Conservation (phyloP, 2,113 vertebrate species). For the Tretioscincus oriximinensis region DNA sequence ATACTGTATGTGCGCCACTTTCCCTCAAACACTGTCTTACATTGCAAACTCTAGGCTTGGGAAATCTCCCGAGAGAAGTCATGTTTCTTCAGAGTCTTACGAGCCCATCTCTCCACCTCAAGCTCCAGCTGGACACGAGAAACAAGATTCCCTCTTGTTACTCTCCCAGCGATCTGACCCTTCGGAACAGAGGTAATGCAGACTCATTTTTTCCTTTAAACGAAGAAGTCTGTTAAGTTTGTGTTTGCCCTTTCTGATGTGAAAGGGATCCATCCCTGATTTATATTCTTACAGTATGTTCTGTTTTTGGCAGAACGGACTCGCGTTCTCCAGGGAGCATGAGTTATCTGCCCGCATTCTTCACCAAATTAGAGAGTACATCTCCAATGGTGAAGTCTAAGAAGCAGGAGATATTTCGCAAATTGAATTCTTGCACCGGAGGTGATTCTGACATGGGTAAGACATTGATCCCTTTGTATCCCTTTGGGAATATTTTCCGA, state of each 20-base stretch:
- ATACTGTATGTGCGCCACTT: neutral
- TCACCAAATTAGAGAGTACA: slow-evolving; percentile 96
- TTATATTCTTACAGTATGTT: neutral
- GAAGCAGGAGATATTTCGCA: slow-evolving; percentile 99
- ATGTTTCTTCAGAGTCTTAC: slow-evolving; percentile 85
- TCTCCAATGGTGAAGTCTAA: slow-evolving; percentile 97
- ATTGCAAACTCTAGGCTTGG: slow-evolving; percentile 79
- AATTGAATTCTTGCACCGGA: slow-evolving; percentile 95
- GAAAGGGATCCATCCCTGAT: no score
- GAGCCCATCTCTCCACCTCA: slow-evolving; percentile 97
- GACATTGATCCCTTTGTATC: slow-evolving; percentile 70
- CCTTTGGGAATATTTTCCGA: no score
- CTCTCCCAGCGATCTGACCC: slow-evolving; percentile 85
- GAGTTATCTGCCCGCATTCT: slow-evolving; percentile 93
- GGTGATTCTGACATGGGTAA: slow-evolving; percentile 97
- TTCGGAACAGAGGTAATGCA: slow-evolving; percentile 86
- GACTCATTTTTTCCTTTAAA: neutral
- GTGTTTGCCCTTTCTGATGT: no score
- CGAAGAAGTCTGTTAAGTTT: accelerated
- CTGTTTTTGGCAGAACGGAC: slow-evolving; percentile 79
- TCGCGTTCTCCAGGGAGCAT: slow-evolving; percentile 92
- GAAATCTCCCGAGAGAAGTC: slow-evolving; percentile 92
- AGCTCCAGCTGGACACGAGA: slow-evolving; percentile 84
- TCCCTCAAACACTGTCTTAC: slow-evolving; percentile 9
- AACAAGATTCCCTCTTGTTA: slow-evolving; percentile 82